These are phyloP conservation scores for Bathynomus jamesi DNA, from an alignment of 1,140 invertebrate species.

Conservation along the genomic window DNA sequence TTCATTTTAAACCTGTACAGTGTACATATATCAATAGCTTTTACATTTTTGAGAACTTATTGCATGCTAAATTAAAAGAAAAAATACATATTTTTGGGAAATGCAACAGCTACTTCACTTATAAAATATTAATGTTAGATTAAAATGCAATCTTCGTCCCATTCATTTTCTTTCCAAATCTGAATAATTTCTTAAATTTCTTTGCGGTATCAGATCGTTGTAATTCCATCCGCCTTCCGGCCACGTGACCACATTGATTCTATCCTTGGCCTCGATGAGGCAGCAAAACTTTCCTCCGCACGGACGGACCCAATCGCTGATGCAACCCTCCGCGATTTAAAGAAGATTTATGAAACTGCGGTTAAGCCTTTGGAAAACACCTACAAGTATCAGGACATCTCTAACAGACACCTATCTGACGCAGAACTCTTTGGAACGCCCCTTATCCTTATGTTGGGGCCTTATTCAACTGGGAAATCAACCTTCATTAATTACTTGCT, in stretches of 20 bases:
- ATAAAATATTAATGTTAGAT: no score
- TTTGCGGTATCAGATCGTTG: constrained; percentile 46
- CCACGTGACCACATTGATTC: constrained; percentile 70
- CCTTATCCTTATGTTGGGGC: constrained; percentile 83
- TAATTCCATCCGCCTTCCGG: constrained; percentile 65
- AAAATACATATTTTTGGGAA: no score
- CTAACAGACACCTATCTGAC: constrained; percentile 70
- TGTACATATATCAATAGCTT: no score
- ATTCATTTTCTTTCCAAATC: no score
- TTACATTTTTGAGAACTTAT: no score
- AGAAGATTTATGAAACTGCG: constrained; percentile 74
- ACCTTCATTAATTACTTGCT: constrained; percentile 88
- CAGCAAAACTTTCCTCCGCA: constrained; percentile 56
- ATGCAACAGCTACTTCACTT: no score
- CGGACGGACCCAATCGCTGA: constrained; percentile 61
- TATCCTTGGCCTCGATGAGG: constrained; percentile 62
- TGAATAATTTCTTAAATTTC: no score
- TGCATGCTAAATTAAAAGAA: no score
- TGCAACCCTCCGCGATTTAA: constrained; percentile 71
- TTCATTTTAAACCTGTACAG: no score
- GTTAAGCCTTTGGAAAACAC: constrained; percentile 81
- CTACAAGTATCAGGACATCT: constrained; percentile 86
- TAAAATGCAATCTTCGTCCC: no score
- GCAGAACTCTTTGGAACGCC: constrained; percentile 93
- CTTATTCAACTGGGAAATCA: constrained; percentile 92